Evolutionary conservation across 2,888 invertebrate genomes (phyloP), one percentile per base, ranked within the genome.

Genomic region (Spilosoma lubricipeda): DNA sequence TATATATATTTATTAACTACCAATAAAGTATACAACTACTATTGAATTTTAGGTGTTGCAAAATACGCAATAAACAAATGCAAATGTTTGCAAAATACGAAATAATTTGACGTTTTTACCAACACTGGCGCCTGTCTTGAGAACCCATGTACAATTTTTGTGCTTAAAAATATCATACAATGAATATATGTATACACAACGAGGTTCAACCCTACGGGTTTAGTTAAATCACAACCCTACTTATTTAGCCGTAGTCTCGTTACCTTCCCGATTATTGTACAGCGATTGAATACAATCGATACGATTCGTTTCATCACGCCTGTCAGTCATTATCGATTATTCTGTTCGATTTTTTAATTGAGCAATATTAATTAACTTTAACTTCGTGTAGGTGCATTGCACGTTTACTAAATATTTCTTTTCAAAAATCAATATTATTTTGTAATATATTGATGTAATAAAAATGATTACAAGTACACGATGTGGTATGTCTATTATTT

Each of bases 311-410:
- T 72, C 73, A 74, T 76, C 84, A 71, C 77, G 79, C 67, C 76
- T 72, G 70, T 67, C 75, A 33, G 20, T 71, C 33, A 73, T 70
- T 76, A 78, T 13, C 73, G 71, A 67, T 74, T 76, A 75, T 71
- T 76, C 65, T 65, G 27, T 73, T 76, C 70, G 70, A 39, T 68
- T 78, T 65, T 64, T 67, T 74, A 18, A 73, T 82, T 82, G 73
- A 71, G 75, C 76, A 83, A 84, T 78, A 65, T 72, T 80, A 73
- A 79, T 85, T 79, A 81, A 81, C 71, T 56, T 78, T 72, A 79
- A 78, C 74, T 67, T 75, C 74, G 74, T 73, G 78, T 75, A 72
- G 67, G 77, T 45, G 75, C 33, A 71, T 77, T 74, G 75, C 75
- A 75, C 76, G 56, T 78, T 77, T 71, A 84, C 70, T 48, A 74